Base-by-base conservation (phyloP, 2,888 invertebrate species). In the Strigamia crassipes region DNA sequence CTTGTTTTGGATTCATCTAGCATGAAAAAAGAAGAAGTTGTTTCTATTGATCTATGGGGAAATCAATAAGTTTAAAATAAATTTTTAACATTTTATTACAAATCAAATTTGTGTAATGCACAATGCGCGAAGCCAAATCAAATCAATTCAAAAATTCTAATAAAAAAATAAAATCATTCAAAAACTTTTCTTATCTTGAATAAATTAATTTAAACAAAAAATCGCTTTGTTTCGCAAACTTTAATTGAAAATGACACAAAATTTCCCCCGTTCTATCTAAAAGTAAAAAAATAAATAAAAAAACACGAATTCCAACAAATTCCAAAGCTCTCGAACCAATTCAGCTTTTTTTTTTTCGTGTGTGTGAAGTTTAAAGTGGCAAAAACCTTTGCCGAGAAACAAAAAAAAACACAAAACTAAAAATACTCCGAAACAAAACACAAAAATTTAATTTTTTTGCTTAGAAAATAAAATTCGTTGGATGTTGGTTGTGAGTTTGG, bases 1-100 rank as follows among this genome's bases (percentile, higher is more conserved):
- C 73, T 73, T 73, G 73, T 73, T 73, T 73, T 31, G 73, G 73
- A 73, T 23, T 73, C 73, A 73, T 73, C 27, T 31, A 73, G 73
- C 73, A 27, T 73, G n/a, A 73, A 73, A 73, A 38, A 73, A 31
- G 13, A 31, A 31, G n/a, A 56, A 31, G 13, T 73, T 23, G 13
- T 73, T 23, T 27, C 12, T 31, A 73, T 73, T 27, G 73, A 73
- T 73, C 73, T 15, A 27, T 4, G 5, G 31, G 31, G 31, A 31
- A 73, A 73, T 73, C 73, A 73, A 73, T 73, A 73, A 27, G 13
- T 73, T 56, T 31, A 31, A 31, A 73, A 27, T 9, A 73, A 73
- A 27, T 73, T 73, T 73, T 73, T 27, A 73, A 66, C 9, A 3
- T 73, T 73, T 73, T 73, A 73, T 73, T 27, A 73, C 13, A 73